phyloP scores from a whole-genome alignment of 1,140 invertebrate genomes.

The Druon quercuslanigerum region DNA sequence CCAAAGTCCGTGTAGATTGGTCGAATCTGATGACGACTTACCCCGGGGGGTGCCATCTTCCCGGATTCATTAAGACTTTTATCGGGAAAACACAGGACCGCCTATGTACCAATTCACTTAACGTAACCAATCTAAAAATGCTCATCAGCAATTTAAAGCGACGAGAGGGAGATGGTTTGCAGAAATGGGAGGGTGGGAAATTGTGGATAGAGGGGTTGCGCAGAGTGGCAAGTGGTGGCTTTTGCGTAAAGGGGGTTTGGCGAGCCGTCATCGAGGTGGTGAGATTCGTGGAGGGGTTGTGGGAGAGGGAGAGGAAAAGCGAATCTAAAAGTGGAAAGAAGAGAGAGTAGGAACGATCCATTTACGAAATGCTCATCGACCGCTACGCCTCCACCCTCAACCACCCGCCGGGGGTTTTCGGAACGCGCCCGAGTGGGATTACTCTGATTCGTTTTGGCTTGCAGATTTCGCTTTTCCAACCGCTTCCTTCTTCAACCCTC shows the following conservation, averaged over 20 bases:
- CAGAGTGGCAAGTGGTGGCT: constrained; percentile 36
- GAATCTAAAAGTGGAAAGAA: constrained; percentile 38
- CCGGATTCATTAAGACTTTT: constrained; percentile 74
- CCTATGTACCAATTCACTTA: constrained; percentile 75
- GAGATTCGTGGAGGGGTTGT: neutral
- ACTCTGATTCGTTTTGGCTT: constrained; percentile 75
- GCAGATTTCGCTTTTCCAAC: constrained; percentile 71
- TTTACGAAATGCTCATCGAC: constrained; percentile 75
- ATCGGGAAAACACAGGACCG: constrained; percentile 71
- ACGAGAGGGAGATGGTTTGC: constrained; percentile 51
- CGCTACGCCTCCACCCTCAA: constrained; percentile 50
- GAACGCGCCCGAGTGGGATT: constrained; percentile 69
- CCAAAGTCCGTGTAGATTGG: constrained; percentile 37
- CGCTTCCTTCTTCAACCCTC: constrained; percentile 49
- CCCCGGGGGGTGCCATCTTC: constrained; percentile 36
- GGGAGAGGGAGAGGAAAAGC: neutral
- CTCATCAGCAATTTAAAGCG: constrained; percentile 76
- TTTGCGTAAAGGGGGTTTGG: constrained; percentile 37
- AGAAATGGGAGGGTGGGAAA: constrained; percentile 37
- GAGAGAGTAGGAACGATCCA: constrained; percentile 56
- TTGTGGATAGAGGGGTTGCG: constrained; percentile 22
- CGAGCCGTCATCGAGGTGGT: constrained; percentile 37
- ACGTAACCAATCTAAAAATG: constrained; percentile 74
- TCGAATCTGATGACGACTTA: constrained; percentile 33
- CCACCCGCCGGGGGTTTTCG: constrained; percentile 59